phyloP scores from a whole-genome alignment of 2,888 invertebrate genomes.

The Diarsia rubi region DNA sequence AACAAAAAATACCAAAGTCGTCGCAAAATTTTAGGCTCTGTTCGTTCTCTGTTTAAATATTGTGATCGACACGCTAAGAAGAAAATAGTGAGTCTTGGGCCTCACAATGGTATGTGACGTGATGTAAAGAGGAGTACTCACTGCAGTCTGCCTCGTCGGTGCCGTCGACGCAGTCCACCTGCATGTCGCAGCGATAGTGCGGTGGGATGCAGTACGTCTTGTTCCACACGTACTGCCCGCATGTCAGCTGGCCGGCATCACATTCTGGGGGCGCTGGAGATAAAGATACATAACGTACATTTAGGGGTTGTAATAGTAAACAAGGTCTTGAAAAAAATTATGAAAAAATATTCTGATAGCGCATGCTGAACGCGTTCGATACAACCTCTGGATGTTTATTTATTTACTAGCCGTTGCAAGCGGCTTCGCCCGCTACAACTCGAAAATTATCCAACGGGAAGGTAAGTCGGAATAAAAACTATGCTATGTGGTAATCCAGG shows the following conservation, averaged over 20 bases:
- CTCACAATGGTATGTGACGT: not conserved
- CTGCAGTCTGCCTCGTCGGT: constrained; percentile 99
- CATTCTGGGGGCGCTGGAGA: constrained; percentile 97
- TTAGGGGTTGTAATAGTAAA: not conserved
- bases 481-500: too few species aligned
- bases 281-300: constrained; percentile 71
- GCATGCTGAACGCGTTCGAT: not conserved
- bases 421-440: too few species aligned
- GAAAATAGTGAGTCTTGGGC: not conserved
- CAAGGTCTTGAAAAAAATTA: not conserved
- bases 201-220: constrained; percentile 98
- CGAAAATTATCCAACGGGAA: too few species aligned
- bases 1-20: too few species aligned
- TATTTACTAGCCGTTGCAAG: too few species aligned
- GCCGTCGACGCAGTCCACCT: constrained; percentile 98
- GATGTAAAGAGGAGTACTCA: constrained; percentile 91
- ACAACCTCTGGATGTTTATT: not conserved
- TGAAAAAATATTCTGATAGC: not conserved
- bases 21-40: too few species aligned
- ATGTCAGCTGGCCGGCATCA: constrained; percentile 97
- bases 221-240: constrained; percentile 98
- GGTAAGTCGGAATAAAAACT: too few species aligned
- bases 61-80: too few species aligned
- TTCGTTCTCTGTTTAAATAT: too few species aligned
- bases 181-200: constrained; percentile 98